Conservation (phyloP, 2,113 vertebrate species). For the Nothobranchius furzeri region DNA sequence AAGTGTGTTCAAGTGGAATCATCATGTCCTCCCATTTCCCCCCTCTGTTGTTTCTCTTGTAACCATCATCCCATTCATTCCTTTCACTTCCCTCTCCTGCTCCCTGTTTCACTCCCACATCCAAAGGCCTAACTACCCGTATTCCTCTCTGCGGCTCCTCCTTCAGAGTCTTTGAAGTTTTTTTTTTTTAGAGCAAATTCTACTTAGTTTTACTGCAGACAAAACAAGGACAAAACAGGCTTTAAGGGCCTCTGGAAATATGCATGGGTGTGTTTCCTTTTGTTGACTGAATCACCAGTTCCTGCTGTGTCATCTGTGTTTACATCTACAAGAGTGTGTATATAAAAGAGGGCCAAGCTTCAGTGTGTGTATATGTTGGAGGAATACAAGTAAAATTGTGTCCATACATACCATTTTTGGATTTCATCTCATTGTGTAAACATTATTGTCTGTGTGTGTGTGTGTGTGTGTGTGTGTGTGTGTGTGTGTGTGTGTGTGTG, state of each 20-base stretch:
- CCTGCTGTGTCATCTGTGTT: slow-evolving; percentile 63
- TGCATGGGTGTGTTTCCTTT: slow-evolving; percentile 8
- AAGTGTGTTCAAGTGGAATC: slow-evolving; percentile 38
- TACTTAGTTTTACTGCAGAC: slow-evolving; percentile 64
- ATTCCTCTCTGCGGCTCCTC: slow-evolving; percentile 63
- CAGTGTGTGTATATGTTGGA: slow-evolving; percentile 2
- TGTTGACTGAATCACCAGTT: slow-evolving; percentile 41
- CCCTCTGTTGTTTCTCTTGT: neutral
- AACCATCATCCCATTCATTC: slow-evolving; percentile 52
- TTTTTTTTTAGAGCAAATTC: slow-evolving; percentile 73
- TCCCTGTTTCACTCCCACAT: slow-evolving; percentile 28
- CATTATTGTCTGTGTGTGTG: neutral
- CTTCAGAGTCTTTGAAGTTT: slow-evolving; percentile 71
- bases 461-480: too few species aligned
- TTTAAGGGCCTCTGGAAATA: slow-evolving; percentile 44
- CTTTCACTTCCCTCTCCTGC: slow-evolving; percentile 56
- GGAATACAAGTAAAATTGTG: slow-evolving; percentile 23
- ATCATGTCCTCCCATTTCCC: slow-evolving; percentile 22
- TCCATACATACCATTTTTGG: slow-evolving; percentile 1
- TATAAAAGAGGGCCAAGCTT: slow-evolving; percentile 23
- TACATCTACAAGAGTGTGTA: slow-evolving; percentile 35
- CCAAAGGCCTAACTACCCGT: slow-evolving; percentile 68
- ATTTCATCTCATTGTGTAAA: too few species aligned
- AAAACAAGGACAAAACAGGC: slow-evolving; percentile 58
- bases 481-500: too few species aligned